Base-by-base conservation (phyloP, 2,888 invertebrate species). In the Frankliniella intonsa region DNA sequence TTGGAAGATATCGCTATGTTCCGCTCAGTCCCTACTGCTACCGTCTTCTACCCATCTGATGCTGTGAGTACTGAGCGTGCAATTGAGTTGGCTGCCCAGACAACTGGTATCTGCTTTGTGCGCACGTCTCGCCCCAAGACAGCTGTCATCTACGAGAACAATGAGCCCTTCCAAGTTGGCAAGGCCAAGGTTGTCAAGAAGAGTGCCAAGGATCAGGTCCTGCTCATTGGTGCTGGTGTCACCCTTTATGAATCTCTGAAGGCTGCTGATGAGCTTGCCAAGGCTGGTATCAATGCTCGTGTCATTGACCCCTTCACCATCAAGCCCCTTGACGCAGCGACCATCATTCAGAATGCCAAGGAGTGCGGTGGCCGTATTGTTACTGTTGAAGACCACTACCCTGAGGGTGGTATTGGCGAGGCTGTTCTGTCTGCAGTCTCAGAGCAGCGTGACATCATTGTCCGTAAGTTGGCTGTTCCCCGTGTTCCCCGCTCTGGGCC, bases 1-100 rank as follows among this genome's bases (percentile, higher is more conserved):
- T 91, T 99, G n/a, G 99, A 99, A 89, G 99, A 99, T 88, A 88
- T 99, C 83, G 96, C 97, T 0, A 91, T 99, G 91, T 99, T 99
- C 93, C 92, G 99, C 79, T 89, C 95, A 8, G 92, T 99, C 84
- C 97, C 98, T 82, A 94, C 89, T n/a, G 88, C 90, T 62, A 91
- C 92, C 3, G 92, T 93, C 22, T 92, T 93, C 87, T 93, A 93
- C 86, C 93, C 93, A 1, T 89, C 94, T 69, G 99, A 99, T 89
- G 99, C 98, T 0, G 99, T 99, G 12, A 94, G 96, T 69, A 92
- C 94, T 50, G 99, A 99, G 89, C 92, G 98, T 82, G 96, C 99
- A 0, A 94, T 97, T 51, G 99, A 99, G 90, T 88, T 99, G 84
- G 97, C 98, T 0, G 98, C 99, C 84, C 97, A 98, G 88, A 97